A percentile compares a stretch with the other conserved stretches of the same genome.
Evolutionary conservation across 64 coral and sea anemone genomes (phyloP).

Genomic region (Astreopora myriophthalma): DNA sequence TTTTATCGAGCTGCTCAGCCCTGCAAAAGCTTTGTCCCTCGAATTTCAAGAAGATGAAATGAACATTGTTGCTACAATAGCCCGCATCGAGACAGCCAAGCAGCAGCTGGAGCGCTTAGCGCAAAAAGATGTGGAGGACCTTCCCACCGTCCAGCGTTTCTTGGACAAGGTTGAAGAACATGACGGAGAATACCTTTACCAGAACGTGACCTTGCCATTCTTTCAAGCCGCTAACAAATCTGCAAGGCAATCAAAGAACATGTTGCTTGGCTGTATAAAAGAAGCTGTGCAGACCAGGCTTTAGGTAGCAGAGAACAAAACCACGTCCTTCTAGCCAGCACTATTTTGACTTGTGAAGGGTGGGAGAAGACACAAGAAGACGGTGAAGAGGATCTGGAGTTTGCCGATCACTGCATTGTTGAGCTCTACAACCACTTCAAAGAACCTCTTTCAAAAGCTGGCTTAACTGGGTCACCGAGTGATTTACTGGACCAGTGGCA

Average conservation of each 20-base stretch:
- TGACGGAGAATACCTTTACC: constrained; percentile 36
- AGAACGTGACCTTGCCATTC: constrained; percentile 52
- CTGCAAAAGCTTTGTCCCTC: too few species aligned
- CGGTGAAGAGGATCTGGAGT: constrained; percentile 66
- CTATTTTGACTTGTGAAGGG: constrained; percentile 1
- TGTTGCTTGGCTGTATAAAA: constrained; percentile 25
- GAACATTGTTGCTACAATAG: too few species aligned
- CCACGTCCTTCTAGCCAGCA: too few species aligned
- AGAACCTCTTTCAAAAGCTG: constrained; percentile 76
- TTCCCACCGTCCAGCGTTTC: constrained; percentile 48
- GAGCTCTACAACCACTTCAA: constrained; percentile 54
- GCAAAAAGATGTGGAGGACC: constrained; percentile 45
- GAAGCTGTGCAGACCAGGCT: too few species aligned
- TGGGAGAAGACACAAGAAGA: constrained; percentile 70
- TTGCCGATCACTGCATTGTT: constrained; percentile 51
- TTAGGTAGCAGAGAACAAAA: too few species aligned
- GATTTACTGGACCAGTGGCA: constrained; percentile 73
- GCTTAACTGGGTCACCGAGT: constrained; percentile 30
- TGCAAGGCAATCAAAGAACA: constrained; percentile 20
- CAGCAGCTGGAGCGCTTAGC: constrained; percentile 58
- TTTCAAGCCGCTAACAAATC: constrained; percentile 66
- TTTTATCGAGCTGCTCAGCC: too few species aligned
- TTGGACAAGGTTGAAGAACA: constrained; percentile 46
- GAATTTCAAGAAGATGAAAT: too few species aligned
- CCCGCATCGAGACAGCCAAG: constrained; percentile 49